Evolutionary conservation across 2,888 invertebrate species (phyloP).

Genomic region (Exephanes ischioxanthus): DNA sequence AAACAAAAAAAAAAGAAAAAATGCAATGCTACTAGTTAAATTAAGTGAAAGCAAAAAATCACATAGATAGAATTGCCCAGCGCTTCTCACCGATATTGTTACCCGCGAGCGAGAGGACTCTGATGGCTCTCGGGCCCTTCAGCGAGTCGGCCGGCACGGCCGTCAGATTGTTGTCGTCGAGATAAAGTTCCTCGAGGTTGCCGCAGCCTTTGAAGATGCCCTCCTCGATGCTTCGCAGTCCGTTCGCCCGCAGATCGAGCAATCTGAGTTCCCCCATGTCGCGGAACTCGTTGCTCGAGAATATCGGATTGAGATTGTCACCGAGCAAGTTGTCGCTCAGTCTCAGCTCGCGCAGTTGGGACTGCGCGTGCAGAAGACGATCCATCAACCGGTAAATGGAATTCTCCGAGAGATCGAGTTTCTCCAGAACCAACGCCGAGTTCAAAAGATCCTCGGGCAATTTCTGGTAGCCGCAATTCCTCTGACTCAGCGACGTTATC

Average conservation of each 20-base stretch:
- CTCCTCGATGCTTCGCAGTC: slow-evolving; percentile 93
- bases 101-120: slow-evolving; percentile 90
- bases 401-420: slow-evolving; percentile 93
- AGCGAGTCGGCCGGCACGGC: slow-evolving; percentile 92
- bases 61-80: too few relatives aligned
- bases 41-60: too few relatives aligned
- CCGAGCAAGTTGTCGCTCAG: slow-evolving; percentile 94
- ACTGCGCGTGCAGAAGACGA: slow-evolving; percentile 89
- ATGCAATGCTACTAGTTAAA: too few relatives aligned
- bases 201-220: slow-evolving; percentile 94
- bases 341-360: slow-evolving; percentile 89
- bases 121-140: slow-evolving; percentile 92
- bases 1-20: too few relatives aligned
- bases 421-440: slow-evolving; percentile 89
- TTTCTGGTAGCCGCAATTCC: slow-evolving; percentile 92
- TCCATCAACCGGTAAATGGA: slow-evolving; percentile 92
- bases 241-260: slow-evolving; percentile 93
- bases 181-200: slow-evolving; percentile 91
- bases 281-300: slow-evolving; percentile 94
- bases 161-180: slow-evolving; percentile 93
- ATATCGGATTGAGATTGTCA: slow-evolving; percentile 95
- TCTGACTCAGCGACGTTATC: slow-evolving; percentile 92
- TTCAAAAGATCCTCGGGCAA: slow-evolving; percentile 86
- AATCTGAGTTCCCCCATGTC: slow-evolving; percentile 90
- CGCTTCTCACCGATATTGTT: slow-evolving; percentile 92